These are phyloP conservation scores for Pimpla rufipes DNA, from an alignment of 2,888 invertebrate species.

Conservation along the genomic window DNA sequence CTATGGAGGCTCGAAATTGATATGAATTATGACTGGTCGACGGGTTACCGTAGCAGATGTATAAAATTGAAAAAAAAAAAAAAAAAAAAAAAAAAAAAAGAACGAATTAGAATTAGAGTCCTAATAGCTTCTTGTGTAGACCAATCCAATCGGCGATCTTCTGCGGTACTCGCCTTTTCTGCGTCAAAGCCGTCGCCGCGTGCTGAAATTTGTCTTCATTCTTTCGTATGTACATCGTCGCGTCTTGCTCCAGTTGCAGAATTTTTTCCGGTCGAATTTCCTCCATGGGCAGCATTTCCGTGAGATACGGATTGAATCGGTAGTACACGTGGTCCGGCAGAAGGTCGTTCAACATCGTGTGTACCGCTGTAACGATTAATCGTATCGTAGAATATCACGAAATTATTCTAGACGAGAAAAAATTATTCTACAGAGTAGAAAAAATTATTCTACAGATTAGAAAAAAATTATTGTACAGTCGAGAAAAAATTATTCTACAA, in stretches of 20 bases:
- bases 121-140: conserved; percentile 83
- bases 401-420: too few relatives aligned
- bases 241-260: conserved; percentile 90
- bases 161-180: conserved; percentile 83
- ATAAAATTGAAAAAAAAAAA: background rate
- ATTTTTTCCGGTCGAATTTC: conserved; percentile 92
- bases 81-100: conserved; percentile 1
- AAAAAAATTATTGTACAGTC: too few relatives aligned
- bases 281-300: conserved; percentile 92
- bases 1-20: background rate
- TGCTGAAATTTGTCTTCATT: conserved; percentile 92
- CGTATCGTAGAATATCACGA: background rate
- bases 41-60: background rate
- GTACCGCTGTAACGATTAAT: conserved; percentile 88
- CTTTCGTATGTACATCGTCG: conserved; percentile 91
- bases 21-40: conserved; percentile 11
- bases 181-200: conserved; percentile 86
- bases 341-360: conserved; percentile 91
- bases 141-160: conserved; percentile 85
- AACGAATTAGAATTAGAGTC: conserved; percentile 71
- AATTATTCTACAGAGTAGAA: too few relatives aligned
- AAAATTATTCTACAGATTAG: too few relatives aligned
- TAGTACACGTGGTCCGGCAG: conserved; percentile 91
- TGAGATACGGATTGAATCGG: conserved; percentile 95
- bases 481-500: background rate